phyloP scores from a whole-genome alignment of 2,113 vertebrate species.

The Mesoclemmys tuberculata region DNA sequence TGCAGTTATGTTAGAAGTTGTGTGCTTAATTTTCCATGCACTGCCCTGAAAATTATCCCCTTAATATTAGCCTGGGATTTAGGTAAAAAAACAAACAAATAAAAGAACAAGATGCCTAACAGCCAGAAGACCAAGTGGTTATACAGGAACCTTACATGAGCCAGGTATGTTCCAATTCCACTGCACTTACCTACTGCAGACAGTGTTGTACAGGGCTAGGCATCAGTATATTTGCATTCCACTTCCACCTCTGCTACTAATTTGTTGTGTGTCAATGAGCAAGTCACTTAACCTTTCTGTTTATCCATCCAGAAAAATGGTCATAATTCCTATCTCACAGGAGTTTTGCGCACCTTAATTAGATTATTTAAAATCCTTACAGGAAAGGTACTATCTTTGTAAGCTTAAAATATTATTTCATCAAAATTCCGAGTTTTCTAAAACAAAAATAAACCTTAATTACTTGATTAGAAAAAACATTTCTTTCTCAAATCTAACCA shows the following conservation, averaged over 20 bases:
- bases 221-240: neutral
- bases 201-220: neutral
- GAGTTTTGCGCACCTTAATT: neutral
- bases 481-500: neutral
- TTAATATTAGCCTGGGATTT: neutral
- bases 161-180: neutral
- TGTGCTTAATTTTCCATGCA: neutral
- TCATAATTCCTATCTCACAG: neutral
- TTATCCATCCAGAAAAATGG: neutral
- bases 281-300: neutral
- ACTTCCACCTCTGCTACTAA: neutral
- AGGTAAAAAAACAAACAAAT: neutral
- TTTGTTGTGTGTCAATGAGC: rapidly evolving
- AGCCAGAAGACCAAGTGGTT: neutral
- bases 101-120: neutral
- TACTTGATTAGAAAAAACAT: slow-evolving; percentile 30
- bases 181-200: neutral
- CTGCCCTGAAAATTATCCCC: neutral
- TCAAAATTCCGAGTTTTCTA: neutral
- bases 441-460: neutral
- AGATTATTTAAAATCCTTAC: neutral
- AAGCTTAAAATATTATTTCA: neutral
- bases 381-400: neutral
- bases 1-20: neutral
- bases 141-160: neutral